Base-by-base conservation (phyloP, 2,888 invertebrate genomes). In the Melinaea menophilus region DNA sequence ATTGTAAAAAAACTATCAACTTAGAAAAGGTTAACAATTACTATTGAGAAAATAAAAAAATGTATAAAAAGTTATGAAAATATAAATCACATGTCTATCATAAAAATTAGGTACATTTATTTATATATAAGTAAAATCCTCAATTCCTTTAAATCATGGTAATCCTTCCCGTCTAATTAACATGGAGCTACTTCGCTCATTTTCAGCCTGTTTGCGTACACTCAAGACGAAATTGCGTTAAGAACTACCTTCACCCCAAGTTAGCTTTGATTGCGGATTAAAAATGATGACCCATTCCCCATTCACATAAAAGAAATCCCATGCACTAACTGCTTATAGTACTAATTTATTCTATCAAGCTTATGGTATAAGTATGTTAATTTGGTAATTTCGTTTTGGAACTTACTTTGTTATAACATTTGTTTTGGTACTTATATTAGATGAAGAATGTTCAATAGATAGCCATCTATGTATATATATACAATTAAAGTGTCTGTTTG, bases 141-240 rank as follows among this genome's bases (percentile, higher is more conserved):
- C 7, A 56, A 56, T 55, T 3, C 7, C 13, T 3, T 34, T 13
- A 46, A 51, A 22, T 51, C 11, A 12, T 68, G 60, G 65, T 45
- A 2, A 46, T 51, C 58, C 63, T 35, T 37, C 66, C 65, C 70
- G 73, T 77, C 81, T 86, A 87, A 88, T 87, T 87, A 87, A 80
- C 84, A 81, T 75, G 74, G 72, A 73, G 72, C 75, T 75, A 73
- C 77, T 76, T 74, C 72, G 73, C 79, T 76, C 78, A 76, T 76
- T 79, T 79, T 75, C 76, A 75, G 77, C 71, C 80, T 84, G 80
- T 85, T 87, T 85, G 76, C 80, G 80, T 73, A 74, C 78, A 78
- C 79, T 82, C 76, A 70, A 78, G 73, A 69, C 72, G 67, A 75
- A 81, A 80, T 81, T 80, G 78, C 78, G 68, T 74, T 69, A 75